Evolutionary conservation across 1,140 invertebrate genomes (phyloP).

Genomic region (Platyscapa corneri): DNA sequence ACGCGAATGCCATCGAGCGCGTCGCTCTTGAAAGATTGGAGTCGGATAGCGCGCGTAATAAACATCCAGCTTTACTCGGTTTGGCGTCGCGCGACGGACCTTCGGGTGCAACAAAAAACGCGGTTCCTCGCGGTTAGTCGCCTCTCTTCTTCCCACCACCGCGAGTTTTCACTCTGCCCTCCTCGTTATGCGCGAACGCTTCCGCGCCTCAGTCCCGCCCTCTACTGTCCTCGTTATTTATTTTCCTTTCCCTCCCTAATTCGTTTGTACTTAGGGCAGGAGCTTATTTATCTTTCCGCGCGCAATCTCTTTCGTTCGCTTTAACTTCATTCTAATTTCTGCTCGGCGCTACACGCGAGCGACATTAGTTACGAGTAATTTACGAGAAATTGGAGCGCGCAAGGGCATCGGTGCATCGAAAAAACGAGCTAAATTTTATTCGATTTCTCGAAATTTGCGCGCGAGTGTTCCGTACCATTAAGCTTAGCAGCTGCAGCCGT

Average conservation of each 20-base stretch:
- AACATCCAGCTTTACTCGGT: slow-evolving; percentile 11
- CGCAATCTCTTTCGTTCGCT: background rate
- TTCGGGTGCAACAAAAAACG: background rate
- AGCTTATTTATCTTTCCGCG: background rate
- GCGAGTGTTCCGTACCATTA: background rate
- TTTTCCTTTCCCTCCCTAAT: slow-evolving; percentile 1
- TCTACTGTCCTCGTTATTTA: slow-evolving; percentile 42
- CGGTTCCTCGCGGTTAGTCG: too few relatives aligned
- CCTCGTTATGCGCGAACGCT: background rate
- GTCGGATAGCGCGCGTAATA: background rate
- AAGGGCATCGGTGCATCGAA: background rate
- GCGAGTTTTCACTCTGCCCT: background rate
- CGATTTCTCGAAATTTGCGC: too few relatives aligned
- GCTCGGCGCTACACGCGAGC: background rate
- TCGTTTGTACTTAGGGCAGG: background rate
- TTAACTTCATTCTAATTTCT: background rate
- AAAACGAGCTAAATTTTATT: background rate
- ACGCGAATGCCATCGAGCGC: too few relatives aligned
- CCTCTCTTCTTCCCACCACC: too few relatives aligned
- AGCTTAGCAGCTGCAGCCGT: background rate
- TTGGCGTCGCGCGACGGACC: background rate
- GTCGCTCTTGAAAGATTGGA: too few relatives aligned
- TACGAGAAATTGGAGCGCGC: background rate
- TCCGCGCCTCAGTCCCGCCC: background rate
- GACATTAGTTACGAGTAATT: background rate